These are phyloP conservation scores for Cochlearius cochlearius DNA, from an alignment of 2,113 vertebrate genomes.

Conservation along the genomic window DNA sequence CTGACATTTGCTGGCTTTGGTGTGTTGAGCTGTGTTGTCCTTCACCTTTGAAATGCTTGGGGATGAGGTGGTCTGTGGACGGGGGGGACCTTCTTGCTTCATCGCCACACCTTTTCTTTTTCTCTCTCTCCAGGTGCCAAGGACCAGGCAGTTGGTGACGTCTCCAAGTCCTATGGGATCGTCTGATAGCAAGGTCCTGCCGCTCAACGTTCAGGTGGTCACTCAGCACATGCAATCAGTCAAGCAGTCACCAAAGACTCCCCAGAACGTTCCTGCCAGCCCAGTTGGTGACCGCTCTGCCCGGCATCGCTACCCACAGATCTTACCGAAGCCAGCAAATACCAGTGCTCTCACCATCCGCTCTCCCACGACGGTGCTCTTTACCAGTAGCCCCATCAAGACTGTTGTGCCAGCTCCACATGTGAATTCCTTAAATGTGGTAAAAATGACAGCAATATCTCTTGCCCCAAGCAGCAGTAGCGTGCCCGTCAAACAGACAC, in stretches of 20 bases:
- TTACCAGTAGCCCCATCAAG: constrained; percentile 93
- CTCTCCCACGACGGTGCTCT: constrained; percentile 92
- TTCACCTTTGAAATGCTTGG: neutral
- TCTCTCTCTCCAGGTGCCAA: constrained; percentile 79
- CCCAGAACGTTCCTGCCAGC: constrained; percentile 85
- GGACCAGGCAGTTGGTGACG: constrained; percentile 86
- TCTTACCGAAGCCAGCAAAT: constrained; percentile 91
- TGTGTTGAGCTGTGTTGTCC: neutral
- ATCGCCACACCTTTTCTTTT: neutral
- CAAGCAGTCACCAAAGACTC: constrained; percentile 89
- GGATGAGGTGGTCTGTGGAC: neutral
- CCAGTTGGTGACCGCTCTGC: constrained; percentile 88
- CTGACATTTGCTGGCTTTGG: neutral
- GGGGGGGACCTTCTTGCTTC: neutral
- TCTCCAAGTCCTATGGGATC: constrained; percentile 87
- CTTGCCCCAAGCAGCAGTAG: constrained; percentile 80
- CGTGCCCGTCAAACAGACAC: constrained; percentile 80
- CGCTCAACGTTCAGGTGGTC: constrained; percentile 94
- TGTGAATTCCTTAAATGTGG: constrained; percentile 89
- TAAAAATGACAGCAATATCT: constrained; percentile 95
- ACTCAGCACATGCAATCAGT: constrained; percentile 91
- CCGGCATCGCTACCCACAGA: constrained; percentile 93
- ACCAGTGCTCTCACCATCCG: constrained; percentile 87
- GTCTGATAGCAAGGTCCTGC: constrained; percentile 89
- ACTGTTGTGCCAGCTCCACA: constrained; percentile 91